Evolutionary conservation across 2,113 vertebrate species (phyloP), one percentile per base, ranked within the genome.

Genomic region (Chaetura pelagica): DNA sequence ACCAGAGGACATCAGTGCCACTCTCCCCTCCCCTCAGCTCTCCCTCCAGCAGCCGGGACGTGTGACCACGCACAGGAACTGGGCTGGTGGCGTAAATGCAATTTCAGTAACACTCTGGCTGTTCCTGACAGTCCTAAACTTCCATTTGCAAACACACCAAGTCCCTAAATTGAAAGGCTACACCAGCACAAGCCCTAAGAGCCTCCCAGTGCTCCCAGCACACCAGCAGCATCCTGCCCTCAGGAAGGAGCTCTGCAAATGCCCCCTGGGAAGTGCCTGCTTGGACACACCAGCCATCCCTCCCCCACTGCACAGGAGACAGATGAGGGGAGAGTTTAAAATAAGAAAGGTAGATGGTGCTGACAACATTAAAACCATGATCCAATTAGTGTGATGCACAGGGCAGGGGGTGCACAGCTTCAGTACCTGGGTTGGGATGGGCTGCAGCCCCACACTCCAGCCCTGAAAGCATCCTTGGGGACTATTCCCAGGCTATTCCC

Each of bases 51-150:
- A 15, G 10, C 7, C 19, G 64, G 63, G 59, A 84, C 22, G 51
- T 34, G 2, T 15, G 27, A 23, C 0, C 0, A 15, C 5, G 16
- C 1, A 3, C n/a, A 22, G 62, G 57, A 42, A 44, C 2, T 0
- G 13, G 35, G 30, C 38, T 27, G 38, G 6, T 55, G 67, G 84
- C 83, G 77, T 63, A 77, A 92, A 77, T 42, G 63, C 55, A 21
- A 67, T 58, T 59, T 38, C 64, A 42, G 48, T 62, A 10, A 48
- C 69, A 72, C 55, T 2, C 38, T 8, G 49, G 40, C 73, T 72
- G 4, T 34, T 83, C 40, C 82, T 38, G 54, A 7, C 30, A 13
- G 40, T 5, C 63, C 38, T 29, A 16, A 24, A 29, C 46, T 62
- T 82, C 67, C 24, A 15, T 52, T 32, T 73, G 59, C n/a, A 13